Base-by-base conservation (phyloP, 2,113 vertebrate species). In the Neodon shergylaensis region DNA sequence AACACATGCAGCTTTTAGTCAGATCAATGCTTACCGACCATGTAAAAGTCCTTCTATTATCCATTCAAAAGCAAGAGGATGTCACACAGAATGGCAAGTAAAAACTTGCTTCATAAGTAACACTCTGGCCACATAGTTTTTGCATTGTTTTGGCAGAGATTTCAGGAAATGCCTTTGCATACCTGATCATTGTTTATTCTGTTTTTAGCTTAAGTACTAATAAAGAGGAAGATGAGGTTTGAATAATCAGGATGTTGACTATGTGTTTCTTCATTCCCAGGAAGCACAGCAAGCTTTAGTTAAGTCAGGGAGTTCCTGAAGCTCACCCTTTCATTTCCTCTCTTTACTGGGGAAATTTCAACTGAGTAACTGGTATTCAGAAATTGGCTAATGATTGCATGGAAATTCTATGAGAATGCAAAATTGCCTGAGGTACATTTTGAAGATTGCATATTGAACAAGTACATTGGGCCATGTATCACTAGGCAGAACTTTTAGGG, bases 1-100 rank as follows among this genome's bases (percentile, higher is more conserved):
- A 97, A 97, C 95, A 92, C 97, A 97, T 94, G 90, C 92, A 98
- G 95, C 95, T 98, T 98, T 84, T 98, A 96, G 97, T 97, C 92
- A 97, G 97, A 96, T 21, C 6, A 74, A 33, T 91, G 24, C 6
- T 86, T 13, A 91, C 17, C 66, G 9, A 72, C 1, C 7, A 74
- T 14, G 88, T 68, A 86, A 10, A 81, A 24, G 19, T 78, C 26
- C 61, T 22, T 84, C 11, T 83, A 65, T 54, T 84, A 68, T 87
- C 7, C 17, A 87, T 73, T 89, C 39, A 92, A 93, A 92, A 70
- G 5, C 16, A 68, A 19, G 11, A 58, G 8, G 22, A 84, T 28
- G 33, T 22, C 47, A 54, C 66, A 47, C 10, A 76, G 12, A 61
- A 78, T 90, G 3, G 84, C 12, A 72, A 70, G 44, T 73, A 82